Evolutionary conservation across 2,113 vertebrate species (phyloP).

Genomic region (Dipodomys merriami): DNA sequence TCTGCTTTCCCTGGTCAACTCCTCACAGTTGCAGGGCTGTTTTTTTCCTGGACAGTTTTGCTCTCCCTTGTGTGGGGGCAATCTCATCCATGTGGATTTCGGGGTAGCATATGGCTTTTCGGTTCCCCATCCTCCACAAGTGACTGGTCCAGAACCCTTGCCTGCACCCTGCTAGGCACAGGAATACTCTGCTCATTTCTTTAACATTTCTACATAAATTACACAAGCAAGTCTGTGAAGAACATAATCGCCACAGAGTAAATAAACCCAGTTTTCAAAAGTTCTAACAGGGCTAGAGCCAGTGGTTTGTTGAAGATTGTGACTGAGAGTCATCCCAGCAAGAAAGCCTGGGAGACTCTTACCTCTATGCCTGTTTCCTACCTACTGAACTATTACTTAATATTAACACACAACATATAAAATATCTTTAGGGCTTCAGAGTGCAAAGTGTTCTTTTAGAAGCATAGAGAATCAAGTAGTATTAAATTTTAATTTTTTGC

Average conservation of each 20-base stretch:
- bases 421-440: neutral
- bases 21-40: neutral
- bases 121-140: neutral
- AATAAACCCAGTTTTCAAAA: too few species aligned
- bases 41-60: neutral
- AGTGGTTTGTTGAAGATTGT: too few species aligned
- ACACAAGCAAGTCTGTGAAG: neutral
- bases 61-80: accelerated
- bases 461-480: neutral
- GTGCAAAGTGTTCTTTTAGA: neutral
- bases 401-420: too few species aligned
- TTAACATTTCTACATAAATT: neutral
- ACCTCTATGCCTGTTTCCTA: neutral
- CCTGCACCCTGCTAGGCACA: neutral
- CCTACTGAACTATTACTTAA: neutral
- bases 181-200: neutral
- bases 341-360: too few species aligned
- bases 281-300: too few species aligned
- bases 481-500: neutral
- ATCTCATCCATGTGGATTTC: neutral
- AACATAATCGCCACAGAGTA: neutral
- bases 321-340: too few species aligned
- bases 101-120: neutral
- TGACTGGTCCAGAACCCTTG: neutral
- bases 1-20: neutral